A percentile compares a stretch with the other conserved stretches of the same genome.
Conservation (phyloP, 2,797 vertebrate genomes). For the Takifugu rubripes region DNA sequence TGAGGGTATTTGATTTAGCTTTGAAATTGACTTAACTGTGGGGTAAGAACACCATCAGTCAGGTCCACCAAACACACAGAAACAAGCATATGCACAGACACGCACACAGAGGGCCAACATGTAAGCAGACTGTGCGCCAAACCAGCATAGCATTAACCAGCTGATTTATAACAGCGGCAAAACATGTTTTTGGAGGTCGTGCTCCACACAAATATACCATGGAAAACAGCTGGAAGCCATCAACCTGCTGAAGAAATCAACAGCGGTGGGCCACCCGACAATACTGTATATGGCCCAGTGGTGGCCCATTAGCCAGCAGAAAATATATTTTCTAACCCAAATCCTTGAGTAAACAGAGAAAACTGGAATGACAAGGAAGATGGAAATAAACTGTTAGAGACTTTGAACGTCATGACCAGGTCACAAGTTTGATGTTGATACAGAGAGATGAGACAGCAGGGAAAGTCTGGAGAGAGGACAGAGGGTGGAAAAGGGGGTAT, state of each 20-base stretch:
- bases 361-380: slow-evolving; percentile 59
- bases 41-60: slow-evolving; percentile 67
- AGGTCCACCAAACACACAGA: slow-evolving; percentile 60
- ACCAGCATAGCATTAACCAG: slow-evolving; percentile 65
- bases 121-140: slow-evolving; percentile 58
- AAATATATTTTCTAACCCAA: slow-evolving; percentile 75
- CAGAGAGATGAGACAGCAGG: slow-evolving; percentile 45
- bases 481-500: neutral
- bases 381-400: slow-evolving; percentile 66
- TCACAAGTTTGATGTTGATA: slow-evolving; percentile 68
- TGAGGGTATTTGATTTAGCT: slow-evolving; percentile 66
- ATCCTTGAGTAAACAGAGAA: slow-evolving; percentile 71
- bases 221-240: slow-evolving; percentile 75
- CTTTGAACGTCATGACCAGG: slow-evolving; percentile 63
- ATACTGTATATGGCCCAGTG: too few species aligned
- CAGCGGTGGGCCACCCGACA: slow-evolving; percentile 38
- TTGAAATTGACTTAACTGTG: slow-evolving; percentile 72
- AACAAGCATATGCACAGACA: slow-evolving; percentile 49
- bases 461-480: slow-evolving; percentile 30
- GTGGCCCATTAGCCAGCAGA: slow-evolving; percentile 61
- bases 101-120: slow-evolving; percentile 66
- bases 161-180: slow-evolving; percentile 74
- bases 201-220: slow-evolving; percentile 72
- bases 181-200: slow-evolving; percentile 75
- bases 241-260: slow-evolving; percentile 68